These are phyloP conservation scores for Morone chrysops DNA, from an alignment of 2,113 vertebrate genomes.

Conservation along the genomic window DNA sequence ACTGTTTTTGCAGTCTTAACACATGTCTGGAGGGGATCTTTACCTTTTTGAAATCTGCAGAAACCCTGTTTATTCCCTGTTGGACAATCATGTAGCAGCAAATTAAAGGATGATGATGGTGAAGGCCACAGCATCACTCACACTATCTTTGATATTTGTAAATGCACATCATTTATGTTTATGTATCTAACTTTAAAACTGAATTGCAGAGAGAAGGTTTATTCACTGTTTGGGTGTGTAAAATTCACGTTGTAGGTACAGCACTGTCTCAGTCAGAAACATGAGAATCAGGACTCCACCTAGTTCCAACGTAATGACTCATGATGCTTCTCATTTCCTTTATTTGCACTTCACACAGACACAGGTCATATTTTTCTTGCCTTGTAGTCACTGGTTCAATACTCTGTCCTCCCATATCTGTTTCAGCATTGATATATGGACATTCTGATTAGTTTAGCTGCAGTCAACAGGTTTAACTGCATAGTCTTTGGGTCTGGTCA, in stretches of 20 bases:
- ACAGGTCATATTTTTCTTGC: not conserved
- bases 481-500: too few species aligned
- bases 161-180: not conserved
- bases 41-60: not conserved
- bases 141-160: not conserved
- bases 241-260: not conserved
- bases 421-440: not conserved
- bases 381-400: not conserved
- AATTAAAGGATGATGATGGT: not conserved
- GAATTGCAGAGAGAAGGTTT: not conserved
- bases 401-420: not conserved
- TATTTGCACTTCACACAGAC: not conserved
- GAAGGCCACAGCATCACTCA: not conserved
- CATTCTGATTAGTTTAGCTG: not conserved
- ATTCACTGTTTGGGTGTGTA: not conserved
- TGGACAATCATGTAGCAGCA: too few species aligned
- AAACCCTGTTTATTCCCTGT: not conserved
- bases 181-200: not conserved
- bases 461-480: constrained; percentile 10
- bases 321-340: not conserved
- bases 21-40: too few species aligned
- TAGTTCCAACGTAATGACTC: constrained; percentile 8
- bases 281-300: not conserved
- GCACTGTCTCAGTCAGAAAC: too few species aligned
- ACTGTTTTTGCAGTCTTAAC: too few species aligned